Conservation (phyloP, 1,140 invertebrate genomes). For the Coptotermes formosanus region DNA sequence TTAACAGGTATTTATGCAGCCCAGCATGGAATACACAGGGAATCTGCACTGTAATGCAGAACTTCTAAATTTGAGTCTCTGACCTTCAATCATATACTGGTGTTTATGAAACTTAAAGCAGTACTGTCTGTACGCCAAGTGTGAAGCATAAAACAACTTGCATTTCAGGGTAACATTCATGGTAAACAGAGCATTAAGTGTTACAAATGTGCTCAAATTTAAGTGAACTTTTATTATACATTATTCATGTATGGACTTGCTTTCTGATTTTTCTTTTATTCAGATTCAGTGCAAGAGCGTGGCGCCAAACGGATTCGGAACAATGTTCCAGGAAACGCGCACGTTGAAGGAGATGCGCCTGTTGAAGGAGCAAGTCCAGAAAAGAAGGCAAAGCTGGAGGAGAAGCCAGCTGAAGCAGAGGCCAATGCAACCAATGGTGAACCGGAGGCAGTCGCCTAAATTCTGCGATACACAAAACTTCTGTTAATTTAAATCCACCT, state of each 20-base stretch:
- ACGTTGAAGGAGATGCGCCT: slow-evolving; percentile 48
- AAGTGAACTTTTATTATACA: neutral
- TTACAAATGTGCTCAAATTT: no score
- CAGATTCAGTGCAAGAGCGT: slow-evolving; percentile 43
- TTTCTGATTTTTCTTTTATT: neutral
- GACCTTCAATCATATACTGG: neutral
- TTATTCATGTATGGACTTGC: neutral
- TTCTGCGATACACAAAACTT: slow-evolving; percentile 21
- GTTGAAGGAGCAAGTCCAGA: slow-evolving; percentile 62
- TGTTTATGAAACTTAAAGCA: neutral
- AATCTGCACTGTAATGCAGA: no score
- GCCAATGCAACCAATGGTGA: slow-evolving; percentile 54
- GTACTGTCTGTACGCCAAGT: no score
- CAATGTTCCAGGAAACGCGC: slow-evolving; percentile 55
- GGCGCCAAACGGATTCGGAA: slow-evolving; percentile 59
- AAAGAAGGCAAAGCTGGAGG: slow-evolving; percentile 70
- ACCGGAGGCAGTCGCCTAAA: slow-evolving; percentile 52
- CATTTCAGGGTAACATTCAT: neutral
- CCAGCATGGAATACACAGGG: no score
- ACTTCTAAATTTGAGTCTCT: no score
- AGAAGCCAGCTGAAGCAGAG: slow-evolving; percentile 56
- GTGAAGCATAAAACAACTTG: no score
- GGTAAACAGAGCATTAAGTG: neutral
- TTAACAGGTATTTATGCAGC: neutral
- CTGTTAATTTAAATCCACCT: slow-evolving; percentile 33